Base-by-base conservation (phyloP, 2,797 vertebrate species). In the Saxicola maurus region DNA sequence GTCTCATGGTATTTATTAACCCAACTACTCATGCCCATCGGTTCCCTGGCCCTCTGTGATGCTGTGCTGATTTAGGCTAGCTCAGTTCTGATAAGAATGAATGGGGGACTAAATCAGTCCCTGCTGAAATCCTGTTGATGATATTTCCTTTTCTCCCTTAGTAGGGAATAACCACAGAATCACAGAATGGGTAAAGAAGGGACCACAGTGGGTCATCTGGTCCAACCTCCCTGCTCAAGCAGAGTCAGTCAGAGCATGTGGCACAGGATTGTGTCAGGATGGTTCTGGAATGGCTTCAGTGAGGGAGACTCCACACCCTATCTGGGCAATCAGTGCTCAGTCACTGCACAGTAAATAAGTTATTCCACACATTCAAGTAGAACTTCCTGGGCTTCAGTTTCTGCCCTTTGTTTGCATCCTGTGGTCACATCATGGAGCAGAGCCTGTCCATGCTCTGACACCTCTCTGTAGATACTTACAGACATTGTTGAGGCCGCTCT, bases 21-120 rank as follows among this genome's bases (percentile, higher is more conserved):
- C 42, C 25, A 68, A 0, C 33, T 48, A 0, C 37, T 72, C 35
- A 4, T 74, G 17, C 18, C 31, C 23, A 2, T 6, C 19, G 16
- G 24, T n/a, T 81, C 7, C 10, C 11, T 6, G 23, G 10, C 37
- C 8, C 13, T 86, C 25, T 77, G 30, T 67, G 53, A 18, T 74
- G 42, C 81, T 30, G 6, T 57, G 37, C 66, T 75, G 51, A 49
- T 83, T 57, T 59, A 72, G 15, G 9, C 24, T 51, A 45, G 10
- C 14, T 48, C 3, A 17, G 27, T 61, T 77, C 61, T 68, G 19
- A 6, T 42, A 55, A 77, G 38, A 75, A 68, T 19, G 8, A 45
- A 35, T 24, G 38, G 20, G 18, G 17, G 45, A 49, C 18, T 56
- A 76, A 76, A 64, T 55, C 52, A 35, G 4, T 30, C 21, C 25